Evolutionary conservation across 2,797 vertebrate genomes (phyloP), one percentile per base, ranked within the genome.

Genomic region (Sebastes iracundus): DNA sequence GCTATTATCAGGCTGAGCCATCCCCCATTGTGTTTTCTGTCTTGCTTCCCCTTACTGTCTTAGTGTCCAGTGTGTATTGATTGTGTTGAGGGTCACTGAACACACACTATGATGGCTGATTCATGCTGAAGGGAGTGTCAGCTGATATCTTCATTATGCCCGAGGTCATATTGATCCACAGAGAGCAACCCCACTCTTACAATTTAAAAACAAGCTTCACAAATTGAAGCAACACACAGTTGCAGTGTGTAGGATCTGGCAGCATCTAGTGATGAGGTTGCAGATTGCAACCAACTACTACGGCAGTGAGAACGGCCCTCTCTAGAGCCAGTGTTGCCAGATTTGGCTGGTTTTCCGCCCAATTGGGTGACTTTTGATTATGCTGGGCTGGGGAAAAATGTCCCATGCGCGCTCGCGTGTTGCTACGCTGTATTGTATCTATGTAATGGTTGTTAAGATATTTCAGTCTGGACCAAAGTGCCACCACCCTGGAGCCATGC

Each of bases 51-150:
- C 56, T 69, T 23, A 52, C 70, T 67, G 67, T 83, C 49, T 76
- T 69, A 14, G 64, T 71, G 63, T 79, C 63, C 69, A 28, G 55
- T 72, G 59, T 86, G 73, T 55, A 68, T 62, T 76, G 78, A 80
- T 80, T 69, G 32, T 20, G 55, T 22, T 11, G 27, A 69, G 58
- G 74, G 82, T 77, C 58, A 18, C 80, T 68, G 73, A 63, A n/a
- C 71, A 25, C 84, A 84, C 69, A 67, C 86, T 82, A 86, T 62
- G 66, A 33, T 38, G 71, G 70, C 79, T 92, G 91, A 91, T 93
- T 86, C 75, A 88, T 87, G 73, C 18, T 73, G 72, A 76, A 75
- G 67, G 72, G 59, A 52, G 46, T 74, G 80, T 82, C 70, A 81
- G 84, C 77, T 72, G 80, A 92, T 80, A 62, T 88, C 80, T 78